Conservation (phyloP, 1,140 invertebrate species). For the Bombus consobrinus region DNA sequence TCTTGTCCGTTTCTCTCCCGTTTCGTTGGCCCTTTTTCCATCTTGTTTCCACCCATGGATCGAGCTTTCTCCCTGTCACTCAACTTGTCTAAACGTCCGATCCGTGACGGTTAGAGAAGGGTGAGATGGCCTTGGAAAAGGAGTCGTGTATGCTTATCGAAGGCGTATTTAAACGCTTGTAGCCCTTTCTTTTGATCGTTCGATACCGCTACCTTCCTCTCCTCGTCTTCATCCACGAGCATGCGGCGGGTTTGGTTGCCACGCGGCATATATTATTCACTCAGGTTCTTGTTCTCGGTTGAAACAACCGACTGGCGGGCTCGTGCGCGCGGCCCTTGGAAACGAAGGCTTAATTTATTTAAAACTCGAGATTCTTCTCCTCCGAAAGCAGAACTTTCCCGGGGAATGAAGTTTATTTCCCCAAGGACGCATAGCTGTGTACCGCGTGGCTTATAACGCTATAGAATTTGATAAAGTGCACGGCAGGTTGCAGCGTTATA, state of each 20-base stretch:
- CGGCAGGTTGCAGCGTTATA: conserved; percentile 22
- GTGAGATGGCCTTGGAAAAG: background rate
- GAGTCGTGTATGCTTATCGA: background rate
- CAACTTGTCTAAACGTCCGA: conserved; percentile 69
- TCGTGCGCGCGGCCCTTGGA: background rate
- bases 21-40: conserved; percentile 57
- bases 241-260: background rate
- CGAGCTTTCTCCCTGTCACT: conserved; percentile 57
- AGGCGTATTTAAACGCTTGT: background rate
- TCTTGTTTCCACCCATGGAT: conserved; percentile 37
- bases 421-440: conserved; percentile 38
- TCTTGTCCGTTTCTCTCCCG: conserved; percentile 59
- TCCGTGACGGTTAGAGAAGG: conserved; percentile 35
- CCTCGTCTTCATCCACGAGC: too few relatives aligned
- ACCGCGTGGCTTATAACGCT: conserved; percentile 50
- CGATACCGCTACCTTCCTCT: background rate
- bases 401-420: conserved; percentile 44
- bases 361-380: conserved; percentile 54
- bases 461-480: conserved; percentile 53
- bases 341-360: conserved; percentile 51
- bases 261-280: conserved; percentile 40
- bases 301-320: conserved; percentile 5
- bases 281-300: background rate
- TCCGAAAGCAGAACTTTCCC: conserved; percentile 29
- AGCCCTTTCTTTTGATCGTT: background rate